Evolutionary conservation across 2,797 vertebrate species (phyloP).

Genomic region (Anguilla marmorata): DNA sequence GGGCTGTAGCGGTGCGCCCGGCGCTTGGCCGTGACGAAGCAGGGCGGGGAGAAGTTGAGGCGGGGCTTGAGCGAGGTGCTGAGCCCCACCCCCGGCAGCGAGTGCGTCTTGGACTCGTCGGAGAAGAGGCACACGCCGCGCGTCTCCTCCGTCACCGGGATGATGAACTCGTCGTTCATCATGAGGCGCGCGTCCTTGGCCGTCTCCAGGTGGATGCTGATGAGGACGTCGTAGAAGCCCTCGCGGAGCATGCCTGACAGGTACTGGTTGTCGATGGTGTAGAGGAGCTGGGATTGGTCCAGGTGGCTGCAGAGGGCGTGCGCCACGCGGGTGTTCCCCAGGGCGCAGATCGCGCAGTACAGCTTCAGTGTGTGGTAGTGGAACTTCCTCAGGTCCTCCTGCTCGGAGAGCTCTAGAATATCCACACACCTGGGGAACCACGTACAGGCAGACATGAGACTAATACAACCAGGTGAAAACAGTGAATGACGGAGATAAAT

Average conservation of each 20-base stretch:
- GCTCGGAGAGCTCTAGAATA: conserved; percentile 92
- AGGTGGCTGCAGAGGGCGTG: conserved; percentile 94
- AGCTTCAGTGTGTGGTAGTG: conserved; percentile 96
- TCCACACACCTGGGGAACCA: conserved; percentile 82
- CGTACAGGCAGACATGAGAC: neutral
- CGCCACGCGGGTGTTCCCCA: conserved; percentile 94
- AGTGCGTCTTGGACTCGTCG: conserved; percentile 83
- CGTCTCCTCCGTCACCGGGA: conserved; percentile 91
- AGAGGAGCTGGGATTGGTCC: conserved; percentile 91
- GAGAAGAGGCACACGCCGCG: conserved; percentile 87
- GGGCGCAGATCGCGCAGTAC: conserved; percentile 90
- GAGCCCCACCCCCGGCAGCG: conserved; percentile 87
- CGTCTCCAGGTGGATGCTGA: conserved; percentile 92
- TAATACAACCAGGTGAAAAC: neutral
- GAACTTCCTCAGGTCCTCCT: conserved; percentile 89
- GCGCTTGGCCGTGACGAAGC: conserved; percentile 78
- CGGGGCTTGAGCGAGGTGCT: conserved; percentile 88
- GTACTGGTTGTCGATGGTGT: conserved; percentile 93
- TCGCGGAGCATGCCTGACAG: conserved; percentile 89
- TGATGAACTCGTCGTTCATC: conserved; percentile 99
- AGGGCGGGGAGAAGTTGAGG: conserved; percentile 83
- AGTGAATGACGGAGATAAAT: neutral
- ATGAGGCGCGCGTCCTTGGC: conserved; percentile 91
- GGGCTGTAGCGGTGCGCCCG: conserved; percentile 83
- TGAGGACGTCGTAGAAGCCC: conserved; percentile 92